Conservation (phyloP, 2,888 invertebrate genomes). For the Cheilosia vernalis region DNA sequence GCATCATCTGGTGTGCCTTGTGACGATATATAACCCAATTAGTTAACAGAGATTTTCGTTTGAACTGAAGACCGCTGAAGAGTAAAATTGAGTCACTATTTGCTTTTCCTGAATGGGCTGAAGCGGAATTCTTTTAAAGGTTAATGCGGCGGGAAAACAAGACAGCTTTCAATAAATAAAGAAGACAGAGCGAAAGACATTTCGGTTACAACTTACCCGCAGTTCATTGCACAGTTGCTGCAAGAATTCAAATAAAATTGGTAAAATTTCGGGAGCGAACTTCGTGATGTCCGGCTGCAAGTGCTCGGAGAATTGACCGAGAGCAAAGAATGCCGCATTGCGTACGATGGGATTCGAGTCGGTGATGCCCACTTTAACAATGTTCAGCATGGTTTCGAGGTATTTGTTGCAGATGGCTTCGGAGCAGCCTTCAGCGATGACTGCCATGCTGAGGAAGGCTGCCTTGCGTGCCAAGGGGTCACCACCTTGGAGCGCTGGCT, state of each 20-base stretch:
- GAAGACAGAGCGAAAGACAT: slow-evolving; percentile 36
- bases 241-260: slow-evolving; percentile 89
- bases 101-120: slow-evolving; percentile 75
- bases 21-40: slow-evolving; percentile 78
- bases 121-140: slow-evolving; percentile 68
- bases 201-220: slow-evolving; percentile 80
- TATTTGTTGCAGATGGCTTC: slow-evolving; percentile 90
- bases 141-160: slow-evolving; percentile 36
- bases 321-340: slow-evolving; percentile 90
- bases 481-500: slow-evolving; percentile 86
- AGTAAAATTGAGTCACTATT: slow-evolving; percentile 80
- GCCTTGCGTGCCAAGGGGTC: slow-evolving; percentile 88
- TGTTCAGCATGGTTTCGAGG: slow-evolving; percentile 87
- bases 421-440: slow-evolving; percentile 91
- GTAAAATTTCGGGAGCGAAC: slow-evolving; percentile 88
- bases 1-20: slow-evolving; percentile 25
- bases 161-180: slow-evolving; percentile 75
- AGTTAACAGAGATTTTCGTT: slow-evolving; percentile 81
- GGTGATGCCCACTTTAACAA: slow-evolving; percentile 88
- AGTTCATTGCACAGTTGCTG: slow-evolving; percentile 86
- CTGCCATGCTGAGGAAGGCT: slow-evolving; percentile 89
- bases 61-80: slow-evolving; percentile 81
- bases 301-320: slow-evolving; percentile 92
- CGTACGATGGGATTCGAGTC: slow-evolving; percentile 87
- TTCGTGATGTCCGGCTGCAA: slow-evolving; percentile 91